These are phyloP conservation scores for Gorilla gorilla DNA, from an alignment of 2,113 vertebrate species.

Conservation along the genomic window DNA sequence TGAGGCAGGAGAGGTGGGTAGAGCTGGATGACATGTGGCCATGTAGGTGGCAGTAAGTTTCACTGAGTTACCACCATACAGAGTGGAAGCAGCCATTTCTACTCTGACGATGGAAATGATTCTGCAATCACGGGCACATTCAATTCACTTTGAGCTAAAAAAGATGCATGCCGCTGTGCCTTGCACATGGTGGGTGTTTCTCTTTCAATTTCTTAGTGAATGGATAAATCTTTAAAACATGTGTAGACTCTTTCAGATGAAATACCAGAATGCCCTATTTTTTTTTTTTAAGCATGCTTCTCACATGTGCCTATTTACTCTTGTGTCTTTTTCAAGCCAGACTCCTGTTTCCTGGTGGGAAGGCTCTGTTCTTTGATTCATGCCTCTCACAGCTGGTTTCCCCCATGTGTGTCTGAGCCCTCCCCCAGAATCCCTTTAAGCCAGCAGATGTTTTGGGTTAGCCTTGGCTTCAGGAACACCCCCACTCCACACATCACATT, in stretches of 20 bases:
- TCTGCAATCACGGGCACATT: neutral
- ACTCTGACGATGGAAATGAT: accelerated
- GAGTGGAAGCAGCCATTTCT: too few relatives aligned
- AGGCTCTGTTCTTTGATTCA: neutral
- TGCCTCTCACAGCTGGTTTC: neutral
- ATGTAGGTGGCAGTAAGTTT: accelerated
- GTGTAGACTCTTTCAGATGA: neutral
- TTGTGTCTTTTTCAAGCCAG: neutral
- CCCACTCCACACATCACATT: accelerated
- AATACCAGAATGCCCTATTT: neutral
- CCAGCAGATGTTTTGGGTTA: neutral
- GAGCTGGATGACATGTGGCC: neutral
- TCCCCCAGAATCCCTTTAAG: neutral
- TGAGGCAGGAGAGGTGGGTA: neutral
- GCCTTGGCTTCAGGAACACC: neutral
- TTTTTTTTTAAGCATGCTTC: neutral
- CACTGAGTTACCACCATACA: accelerated
- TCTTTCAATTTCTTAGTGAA: neutral
- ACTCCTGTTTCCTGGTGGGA: neutral
- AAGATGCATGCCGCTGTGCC: accelerated
- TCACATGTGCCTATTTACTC: neutral
- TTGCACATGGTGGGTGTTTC: neutral
- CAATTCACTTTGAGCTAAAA: neutral
- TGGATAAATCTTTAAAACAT: neutral
- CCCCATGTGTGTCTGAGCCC: neutral